Evolutionary conservation across 2,797 vertebrate genomes (phyloP).

Genomic region (Bradypodion pumilum): DNA sequence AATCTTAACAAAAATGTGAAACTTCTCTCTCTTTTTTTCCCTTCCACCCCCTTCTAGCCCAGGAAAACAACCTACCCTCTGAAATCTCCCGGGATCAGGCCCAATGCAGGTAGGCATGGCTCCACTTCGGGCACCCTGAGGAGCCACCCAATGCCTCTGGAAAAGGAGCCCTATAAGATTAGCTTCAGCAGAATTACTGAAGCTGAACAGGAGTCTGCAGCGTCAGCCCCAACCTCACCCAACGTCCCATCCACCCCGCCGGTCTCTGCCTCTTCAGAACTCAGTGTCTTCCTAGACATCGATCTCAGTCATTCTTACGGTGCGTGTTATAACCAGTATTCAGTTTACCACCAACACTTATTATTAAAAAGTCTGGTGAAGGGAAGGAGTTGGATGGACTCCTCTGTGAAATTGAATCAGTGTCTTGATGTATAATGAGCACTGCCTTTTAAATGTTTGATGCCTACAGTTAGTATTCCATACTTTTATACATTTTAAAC

Average conservation of each 20-base stretch:
- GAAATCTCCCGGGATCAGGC: conserved; percentile 94
- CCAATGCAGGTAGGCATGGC: conserved; percentile 85
- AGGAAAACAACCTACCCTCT: conserved; percentile 90
- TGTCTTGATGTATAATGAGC: background rate
- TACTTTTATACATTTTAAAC: no score
- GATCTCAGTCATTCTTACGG: conserved; percentile 87
- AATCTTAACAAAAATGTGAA: background rate
- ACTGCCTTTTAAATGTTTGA: background rate
- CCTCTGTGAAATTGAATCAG: background rate
- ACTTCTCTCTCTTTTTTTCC: background rate
- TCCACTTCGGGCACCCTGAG: conserved; percentile 86
- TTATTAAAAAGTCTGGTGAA: background rate
- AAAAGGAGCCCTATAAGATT: conserved; percentile 94
- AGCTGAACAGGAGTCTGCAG: conserved; percentile 82
- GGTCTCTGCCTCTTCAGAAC: conserved; percentile 90
- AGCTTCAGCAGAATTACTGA: conserved; percentile 94
- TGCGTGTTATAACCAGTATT: conserved; percentile 48
- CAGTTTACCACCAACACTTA: background rate
- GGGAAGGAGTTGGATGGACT: background rate
- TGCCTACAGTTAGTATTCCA: no score
- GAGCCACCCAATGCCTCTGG: conserved; percentile 90
- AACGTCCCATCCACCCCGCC: conserved; percentile 91
- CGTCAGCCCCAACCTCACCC: conserved; percentile 89
- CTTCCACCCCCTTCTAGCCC: conserved; percentile 78
- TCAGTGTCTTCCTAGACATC: conserved; percentile 88